Base-by-base conservation (phyloP, 2,888 invertebrate species). In the Mimachlamys varia region DNA sequence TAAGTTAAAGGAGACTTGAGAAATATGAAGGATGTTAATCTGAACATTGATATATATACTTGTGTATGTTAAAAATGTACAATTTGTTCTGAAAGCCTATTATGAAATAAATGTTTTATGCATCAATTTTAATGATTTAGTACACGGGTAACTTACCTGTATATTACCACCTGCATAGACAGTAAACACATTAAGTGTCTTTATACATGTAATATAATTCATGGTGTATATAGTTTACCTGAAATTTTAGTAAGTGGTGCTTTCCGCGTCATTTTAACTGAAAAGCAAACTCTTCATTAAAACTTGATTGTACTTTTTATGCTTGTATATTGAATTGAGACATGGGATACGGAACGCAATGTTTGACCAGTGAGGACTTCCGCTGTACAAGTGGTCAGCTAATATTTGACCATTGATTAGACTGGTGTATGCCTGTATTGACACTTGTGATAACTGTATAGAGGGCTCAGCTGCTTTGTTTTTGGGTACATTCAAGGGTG, bases 351-450 rank as follows among this genome's bases (percentile, higher is more conserved):
- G 76, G 76, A 76, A 27, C 33, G 12, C 27, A 27, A 33, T 76
- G 76, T 76, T 76, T 76, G 76, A 76, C 33, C 76, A 10, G 33
- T 5, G 27, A 27, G 33, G 33, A 76, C 76, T 76, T 76, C 76
- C 76, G 76, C 76, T 33, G 33, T 27, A 76, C 27, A 76, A 76
- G 76, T 76, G 76, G 76, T 76, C 76, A 76, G 76, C 76, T 27
- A 76, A 76, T 76, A 76, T 76, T 76, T 76, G 76, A 76, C 76
- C 76, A 76, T 76, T 76, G 76, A 76, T 76, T 76, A 76, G 76
- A 33, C 12, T 33, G 17, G 27, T 13, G 76, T 33, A 33, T 76
- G 33, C 76, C 58, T 27, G 13, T 76, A 33, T 76, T 76, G 2
- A 76, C 76, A 76, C 33, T 33, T 7, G 33, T 76, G 76, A 76